phyloP scores from a whole-genome alignment of 2,888 invertebrate species.

The Cetonia aurata region DNA sequence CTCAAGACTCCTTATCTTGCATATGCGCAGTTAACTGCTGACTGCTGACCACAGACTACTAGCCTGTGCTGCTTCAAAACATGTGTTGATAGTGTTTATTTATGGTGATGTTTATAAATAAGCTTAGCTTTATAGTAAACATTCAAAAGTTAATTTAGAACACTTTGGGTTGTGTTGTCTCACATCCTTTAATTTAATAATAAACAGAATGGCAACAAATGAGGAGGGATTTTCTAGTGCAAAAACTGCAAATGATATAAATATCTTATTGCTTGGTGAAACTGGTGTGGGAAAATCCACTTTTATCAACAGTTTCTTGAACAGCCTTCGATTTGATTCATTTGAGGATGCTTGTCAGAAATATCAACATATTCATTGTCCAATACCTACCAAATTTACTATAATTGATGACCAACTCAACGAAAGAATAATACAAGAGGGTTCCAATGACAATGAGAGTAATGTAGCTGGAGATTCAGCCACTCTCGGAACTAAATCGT shows the following conservation, averaged over 20 bases:
- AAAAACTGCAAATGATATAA: conserved; percentile 1
- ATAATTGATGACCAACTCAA: conserved; percentile 14
- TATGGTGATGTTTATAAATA: too few species aligned
- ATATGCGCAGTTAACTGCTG: too few species aligned
- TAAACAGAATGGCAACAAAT: too few species aligned
- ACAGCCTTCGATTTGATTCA: conserved; percentile 8
- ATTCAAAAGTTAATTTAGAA: too few species aligned
- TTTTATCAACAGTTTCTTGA: conserved; percentile 26
- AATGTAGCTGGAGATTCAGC: conserved; percentile 13
- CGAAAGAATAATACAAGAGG: conserved; percentile 12
- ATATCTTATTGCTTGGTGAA: conserved; percentile 23
- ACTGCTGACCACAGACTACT: too few species aligned
- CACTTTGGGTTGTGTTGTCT: too few species aligned
- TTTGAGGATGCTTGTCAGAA: conserved; percentile 19
- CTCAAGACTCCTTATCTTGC: too few species aligned
- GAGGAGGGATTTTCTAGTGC: too few species aligned
- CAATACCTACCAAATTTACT: conserved; percentile 29
- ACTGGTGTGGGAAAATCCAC: conserved; percentile 34
- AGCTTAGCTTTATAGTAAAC: too few species aligned
- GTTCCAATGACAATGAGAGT: conserved; percentile 26
- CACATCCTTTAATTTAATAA: too few species aligned
- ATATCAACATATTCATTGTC: not conserved
- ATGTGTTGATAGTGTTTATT: too few species aligned
- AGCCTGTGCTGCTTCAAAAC: too few species aligned
- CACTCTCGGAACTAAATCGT: conserved; percentile 17